These are phyloP conservation scores for Telmatochromis bifrenatus DNA, from an alignment of 2,113 vertebrate genomes.

Conservation along the genomic window DNA sequence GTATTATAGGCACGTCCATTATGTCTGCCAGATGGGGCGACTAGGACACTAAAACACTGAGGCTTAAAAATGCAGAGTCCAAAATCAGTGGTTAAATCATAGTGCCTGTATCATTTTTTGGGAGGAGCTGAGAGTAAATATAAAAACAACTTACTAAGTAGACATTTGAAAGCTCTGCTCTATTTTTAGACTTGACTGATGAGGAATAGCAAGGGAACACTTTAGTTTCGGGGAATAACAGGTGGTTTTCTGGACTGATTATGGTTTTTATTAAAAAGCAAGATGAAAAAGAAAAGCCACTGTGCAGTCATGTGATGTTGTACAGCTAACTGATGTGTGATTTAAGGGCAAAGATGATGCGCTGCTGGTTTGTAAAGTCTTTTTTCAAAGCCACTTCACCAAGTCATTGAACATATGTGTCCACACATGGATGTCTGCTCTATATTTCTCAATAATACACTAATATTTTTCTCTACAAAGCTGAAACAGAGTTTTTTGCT, in stretches of 20 bases:
- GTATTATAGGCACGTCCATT: background rate
- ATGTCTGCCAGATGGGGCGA: background rate
- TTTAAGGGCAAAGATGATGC: background rate
- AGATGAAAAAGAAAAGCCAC: background rate
- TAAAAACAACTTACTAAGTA: background rate
- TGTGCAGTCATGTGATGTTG: background rate
- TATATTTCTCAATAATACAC: background rate
- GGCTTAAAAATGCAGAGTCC: background rate
- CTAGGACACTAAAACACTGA: background rate
- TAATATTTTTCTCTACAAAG: background rate
- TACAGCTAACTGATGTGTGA: background rate
- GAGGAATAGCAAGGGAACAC: background rate
- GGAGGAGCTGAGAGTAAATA: background rate
- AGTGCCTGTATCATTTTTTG: background rate
- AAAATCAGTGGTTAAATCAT: background rate
- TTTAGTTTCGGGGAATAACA: background rate
- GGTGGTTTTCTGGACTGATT: background rate
- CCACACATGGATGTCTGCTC: background rate
- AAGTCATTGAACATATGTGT: background rate
- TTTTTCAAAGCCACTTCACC: background rate
- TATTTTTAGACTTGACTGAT: background rate
- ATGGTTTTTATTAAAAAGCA: accelerated
- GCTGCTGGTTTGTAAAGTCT: background rate
- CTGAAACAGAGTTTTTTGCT: background rate
- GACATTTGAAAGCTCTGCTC: background rate